These are phyloP conservation scores for Excalfactoria chinensis DNA, from an alignment of 2,113 vertebrate species.

Conservation along the genomic window DNA sequence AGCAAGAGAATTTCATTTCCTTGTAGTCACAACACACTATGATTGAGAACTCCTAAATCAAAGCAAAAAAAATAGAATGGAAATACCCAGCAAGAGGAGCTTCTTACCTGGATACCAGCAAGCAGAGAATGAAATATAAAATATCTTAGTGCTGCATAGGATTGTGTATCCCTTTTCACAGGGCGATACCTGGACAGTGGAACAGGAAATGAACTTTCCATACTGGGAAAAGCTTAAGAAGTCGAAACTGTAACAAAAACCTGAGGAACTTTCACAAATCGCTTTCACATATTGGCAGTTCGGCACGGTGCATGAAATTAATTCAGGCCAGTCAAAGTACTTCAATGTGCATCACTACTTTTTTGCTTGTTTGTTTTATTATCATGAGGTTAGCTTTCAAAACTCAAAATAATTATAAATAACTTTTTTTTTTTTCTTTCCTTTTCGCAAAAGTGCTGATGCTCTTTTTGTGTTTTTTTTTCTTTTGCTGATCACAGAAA, in stretches of 20 bases:
- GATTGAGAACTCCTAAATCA: conserved; percentile 54
- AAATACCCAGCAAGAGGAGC: not conserved
- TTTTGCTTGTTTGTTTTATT: not conserved
- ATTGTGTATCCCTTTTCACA: not conserved
- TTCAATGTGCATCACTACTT: not conserved
- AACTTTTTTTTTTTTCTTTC: accelerated
- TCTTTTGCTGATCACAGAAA: not conserved
- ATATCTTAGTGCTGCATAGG: not conserved
- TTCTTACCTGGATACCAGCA: not conserved
- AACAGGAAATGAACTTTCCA: not conserved
- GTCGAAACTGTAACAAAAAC: not conserved
- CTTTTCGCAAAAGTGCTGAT: not conserved
- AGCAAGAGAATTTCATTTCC: conserved; percentile 12
- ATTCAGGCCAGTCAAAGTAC: not conserved
- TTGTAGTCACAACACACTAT: not conserved
- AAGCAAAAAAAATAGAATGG: not conserved
- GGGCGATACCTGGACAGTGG: not conserved
- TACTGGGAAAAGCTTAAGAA: not conserved
- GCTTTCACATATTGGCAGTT: not conserved
- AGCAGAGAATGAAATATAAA: conserved; percentile 24
- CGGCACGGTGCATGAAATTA: accelerated
- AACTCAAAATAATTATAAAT: not conserved
- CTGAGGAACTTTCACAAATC: not conserved
- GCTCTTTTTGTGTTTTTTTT: not conserved
- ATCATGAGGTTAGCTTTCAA: not conserved